These are phyloP conservation scores for Bellardia bayeri DNA, from an alignment of 2,888 invertebrate species.

Conservation along the genomic window DNA sequence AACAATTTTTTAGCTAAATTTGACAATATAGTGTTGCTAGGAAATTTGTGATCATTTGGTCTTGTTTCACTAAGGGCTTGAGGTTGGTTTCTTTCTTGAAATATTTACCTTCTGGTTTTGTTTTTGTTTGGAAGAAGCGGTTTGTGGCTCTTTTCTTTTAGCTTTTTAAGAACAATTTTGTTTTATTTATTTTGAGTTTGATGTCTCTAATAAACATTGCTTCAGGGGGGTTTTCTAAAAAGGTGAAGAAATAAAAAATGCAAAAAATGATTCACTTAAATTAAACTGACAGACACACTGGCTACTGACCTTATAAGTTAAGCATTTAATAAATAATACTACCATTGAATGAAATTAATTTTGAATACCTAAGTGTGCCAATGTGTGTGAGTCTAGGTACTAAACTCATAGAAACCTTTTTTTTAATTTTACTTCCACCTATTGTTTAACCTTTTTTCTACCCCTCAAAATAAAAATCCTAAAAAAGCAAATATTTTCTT, in stretches of 20 bases:
- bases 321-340: too few species aligned
- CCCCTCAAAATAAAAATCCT: not conserved
- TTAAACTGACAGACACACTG: too few species aligned
- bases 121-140: too few species aligned
- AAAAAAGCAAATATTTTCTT: not conserved
- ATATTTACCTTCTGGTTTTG: not conserved
- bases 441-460: not conserved
- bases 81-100: not conserved
- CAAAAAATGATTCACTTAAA: too few species aligned
- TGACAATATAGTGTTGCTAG: not conserved
- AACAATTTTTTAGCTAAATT: not conserved
- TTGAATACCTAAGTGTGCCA: too few species aligned
- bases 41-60: not conserved
- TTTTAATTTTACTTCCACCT: slow-evolving; percentile 1
- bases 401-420: not conserved
- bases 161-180: not conserved
- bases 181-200: not conserved
- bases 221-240: too few species aligned
- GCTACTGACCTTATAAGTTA: too few species aligned
- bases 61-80: not conserved
- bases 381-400: too few species aligned
- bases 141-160: too few species aligned
- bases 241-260: too few species aligned
- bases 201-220: too few species aligned
- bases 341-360: too few species aligned